phyloP scores from a whole-genome alignment of 2,113 vertebrate genomes.

The Beaufortia kweichowensis region DNA sequence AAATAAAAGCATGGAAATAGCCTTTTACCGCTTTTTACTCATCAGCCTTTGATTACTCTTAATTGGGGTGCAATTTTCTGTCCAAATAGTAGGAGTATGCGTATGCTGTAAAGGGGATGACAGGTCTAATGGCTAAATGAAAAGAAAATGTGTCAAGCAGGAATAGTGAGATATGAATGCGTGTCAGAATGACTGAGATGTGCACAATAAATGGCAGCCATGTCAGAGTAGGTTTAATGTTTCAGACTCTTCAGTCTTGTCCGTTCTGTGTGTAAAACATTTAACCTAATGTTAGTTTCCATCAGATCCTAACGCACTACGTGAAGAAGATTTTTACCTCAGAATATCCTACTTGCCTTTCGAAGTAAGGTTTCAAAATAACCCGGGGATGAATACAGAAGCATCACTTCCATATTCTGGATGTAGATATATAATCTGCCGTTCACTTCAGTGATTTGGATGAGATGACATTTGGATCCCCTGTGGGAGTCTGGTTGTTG shows the following conservation, averaged over 20 bases:
- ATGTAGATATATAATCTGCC: slow-evolving; percentile 9
- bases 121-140: slow-evolving; percentile 73
- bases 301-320: neutral
- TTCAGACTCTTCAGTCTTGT: slow-evolving; percentile 4
- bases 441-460: neutral
- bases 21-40: slow-evolving; percentile 71
- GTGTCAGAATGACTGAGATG: slow-evolving; percentile 67
- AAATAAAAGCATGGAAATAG: slow-evolving; percentile 62
- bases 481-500: slow-evolving; percentile 33
- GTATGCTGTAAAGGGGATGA: slow-evolving; percentile 60
- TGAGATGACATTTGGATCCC: slow-evolving; percentile 18
- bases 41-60: slow-evolving; percentile 75
- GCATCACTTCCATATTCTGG: slow-evolving; percentile 16
- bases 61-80: slow-evolving; percentile 77
- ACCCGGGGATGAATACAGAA: slow-evolving; percentile 22
- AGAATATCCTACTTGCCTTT: neutral
- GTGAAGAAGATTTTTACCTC: slow-evolving; percentile 6
- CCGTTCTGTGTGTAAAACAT: slow-evolving; percentile 10
- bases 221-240: slow-evolving; percentile 30
- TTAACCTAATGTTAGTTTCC: slow-evolving; percentile 27
- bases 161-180: slow-evolving; percentile 72
- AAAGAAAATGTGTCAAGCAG: slow-evolving; percentile 68
- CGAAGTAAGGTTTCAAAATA: slow-evolving; percentile 12
- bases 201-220: slow-evolving; percentile 64
- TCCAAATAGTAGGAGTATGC: slow-evolving; percentile 52